Base-by-base conservation (phyloP, 1,140 invertebrate genomes). In the Pogonomyrmex californicus region DNA sequence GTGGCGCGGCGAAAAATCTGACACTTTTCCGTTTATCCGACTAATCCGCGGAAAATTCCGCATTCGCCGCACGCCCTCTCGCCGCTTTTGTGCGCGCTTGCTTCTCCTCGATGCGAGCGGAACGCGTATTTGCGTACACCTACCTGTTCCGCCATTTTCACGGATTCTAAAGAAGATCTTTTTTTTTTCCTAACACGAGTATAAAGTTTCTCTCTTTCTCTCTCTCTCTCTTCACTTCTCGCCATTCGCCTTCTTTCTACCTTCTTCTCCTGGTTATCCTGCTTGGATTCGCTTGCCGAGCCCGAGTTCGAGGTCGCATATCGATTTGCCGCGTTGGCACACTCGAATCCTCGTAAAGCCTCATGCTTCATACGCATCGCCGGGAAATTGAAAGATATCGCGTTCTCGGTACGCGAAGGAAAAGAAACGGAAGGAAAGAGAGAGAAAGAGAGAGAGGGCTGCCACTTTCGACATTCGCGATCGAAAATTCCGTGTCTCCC, bases 311-410 rank as follows among this genome's bases (percentile, higher is more conserved):
- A 92, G 90, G 91, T 91, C 90, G 92, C 91, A 92, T 93, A 93
- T 94, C 92, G 93, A 94, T 94, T 93, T 91, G 91, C 90, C 87
- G 91, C 91, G 92, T 93, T 92, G 87, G 93, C 93, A 93, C 87
- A 89, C 91, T 89, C 89, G 89, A 88, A 91, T 92, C 92, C 90
- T 90, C 90, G 88, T 91, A 92, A 91, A 93, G 90, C 88, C 90
- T 76, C 85, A 71, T 89, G 77, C 90, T 91, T 94, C 92, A 91
- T 93, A 93, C 90, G 91, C 89, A 91, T 88, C 90, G 87, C 38
- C 87, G 75, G 91, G 90, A 93, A 94, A 92, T 92, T 93, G 89
- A 93, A 94, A 92, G 92, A 92, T 91, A 92, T 87, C 87, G 79
- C 60, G 30, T 23, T 33, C 68, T 56, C 78, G 68, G 44, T 79